Evolutionary conservation across 2,797 vertebrate species (phyloP).

Genomic region (Parauchenoglanis punctatus): DNA sequence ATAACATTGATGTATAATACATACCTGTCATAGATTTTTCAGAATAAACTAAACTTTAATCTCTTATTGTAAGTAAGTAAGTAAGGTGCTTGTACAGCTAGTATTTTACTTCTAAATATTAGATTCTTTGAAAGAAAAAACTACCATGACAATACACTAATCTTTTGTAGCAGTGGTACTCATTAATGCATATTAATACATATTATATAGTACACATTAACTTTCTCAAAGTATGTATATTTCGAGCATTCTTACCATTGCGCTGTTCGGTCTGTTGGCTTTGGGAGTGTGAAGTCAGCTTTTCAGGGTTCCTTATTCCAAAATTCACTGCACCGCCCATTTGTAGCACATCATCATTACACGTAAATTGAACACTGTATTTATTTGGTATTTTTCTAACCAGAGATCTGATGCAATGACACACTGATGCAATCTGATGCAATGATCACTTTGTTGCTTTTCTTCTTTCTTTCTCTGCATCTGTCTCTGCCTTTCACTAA

Average conservation of each 20-base stretch:
- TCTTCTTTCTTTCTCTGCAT: conserved; percentile 15
- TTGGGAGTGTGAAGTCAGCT: neutral
- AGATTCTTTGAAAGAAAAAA: neutral
- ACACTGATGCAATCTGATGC: conserved; percentile 36
- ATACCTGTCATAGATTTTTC: neutral
- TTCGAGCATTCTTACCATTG: conserved; percentile 18
- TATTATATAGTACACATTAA: neutral
- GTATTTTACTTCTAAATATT: neutral
- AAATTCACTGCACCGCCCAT: conserved; percentile 14
- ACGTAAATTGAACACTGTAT: conserved; percentile 20
- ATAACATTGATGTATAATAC: neutral
- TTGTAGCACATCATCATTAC: conserved; percentile 18
- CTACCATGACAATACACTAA: neutral
- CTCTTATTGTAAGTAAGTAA: neutral
- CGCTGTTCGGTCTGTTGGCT: conserved; percentile 11
- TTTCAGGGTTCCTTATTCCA: conserved; percentile 4
- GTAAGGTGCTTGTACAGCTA: neutral
- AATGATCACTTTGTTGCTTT: conserved; percentile 14
- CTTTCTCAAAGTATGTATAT: neutral
- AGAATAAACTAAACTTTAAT: neutral
- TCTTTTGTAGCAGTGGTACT: neutral
- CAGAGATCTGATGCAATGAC: conserved; percentile 25
- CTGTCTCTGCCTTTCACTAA: neutral
- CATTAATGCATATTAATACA: neutral
- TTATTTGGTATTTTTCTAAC: conserved; percentile 22